Evolutionary conservation across 2,888 invertebrate species (phyloP), one percentile per base, ranked within the genome.

Genomic region (Orthonychiurus folsomi): DNA sequence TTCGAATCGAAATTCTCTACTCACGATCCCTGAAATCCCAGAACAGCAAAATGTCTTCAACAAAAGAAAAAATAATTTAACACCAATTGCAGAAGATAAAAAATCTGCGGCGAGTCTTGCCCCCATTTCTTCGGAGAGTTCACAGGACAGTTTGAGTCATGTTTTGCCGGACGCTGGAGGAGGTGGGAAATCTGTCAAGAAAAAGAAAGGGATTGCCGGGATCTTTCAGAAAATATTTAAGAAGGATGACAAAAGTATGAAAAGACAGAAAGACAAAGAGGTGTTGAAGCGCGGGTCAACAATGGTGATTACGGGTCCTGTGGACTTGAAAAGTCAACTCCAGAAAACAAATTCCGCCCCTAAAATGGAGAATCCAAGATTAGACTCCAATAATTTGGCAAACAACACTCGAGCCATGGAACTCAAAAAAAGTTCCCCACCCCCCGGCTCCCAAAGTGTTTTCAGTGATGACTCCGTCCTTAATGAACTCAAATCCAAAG

Each of bases 181-280:
- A 9, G 52, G 52, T 5, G n/a, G n/a, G 9, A 23, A 23, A 5
- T 15, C 37, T 20, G 56, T 58, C n/a, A 63, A 63, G 21, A 69
- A 66, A 48, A 60, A 63, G 50, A 65, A 66, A 50, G 60, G 64
- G 1, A 59, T 71, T 60, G 63, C 61, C 1, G 65, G 66, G n/a
- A 68, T 72, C 37, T 60, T 72, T 26, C 66, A 69, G 12, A 72
- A 72, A 62, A 68, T 72, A 3, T 72, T 72, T 52, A 63, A 68
- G 12, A 69, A 69, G 62, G 59, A 63, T 2, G 50, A 59, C n/a
- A 25, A 71, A 67, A 63, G 61, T 56, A 62, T 62, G 12, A 67
- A 65, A 9, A 9, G 47, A 26, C 28, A 21, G 25, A 47, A 53
- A 54, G 53, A 47, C 57, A 59, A 12, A 66, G 64, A 60, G 47